Conservation (phyloP, 2,888 invertebrate genomes). For the Ochlodes sylvanus region DNA sequence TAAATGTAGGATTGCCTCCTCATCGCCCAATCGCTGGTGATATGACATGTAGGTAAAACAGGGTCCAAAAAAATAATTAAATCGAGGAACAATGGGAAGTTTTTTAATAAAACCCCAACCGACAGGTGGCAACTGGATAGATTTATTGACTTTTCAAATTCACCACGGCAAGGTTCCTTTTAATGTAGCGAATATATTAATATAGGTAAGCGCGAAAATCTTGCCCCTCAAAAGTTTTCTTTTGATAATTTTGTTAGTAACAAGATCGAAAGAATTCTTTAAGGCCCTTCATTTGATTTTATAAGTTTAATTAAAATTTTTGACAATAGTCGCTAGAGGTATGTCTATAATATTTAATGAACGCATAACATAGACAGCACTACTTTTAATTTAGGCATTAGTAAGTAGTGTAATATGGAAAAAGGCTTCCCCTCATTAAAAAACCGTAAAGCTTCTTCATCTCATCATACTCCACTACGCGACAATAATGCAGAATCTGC, state of each 20-base stretch:
- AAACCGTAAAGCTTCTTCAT: too few relatives aligned
- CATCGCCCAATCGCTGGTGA: background rate
- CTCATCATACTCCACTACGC: too few relatives aligned
- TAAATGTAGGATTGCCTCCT: background rate
- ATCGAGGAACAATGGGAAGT: constrained; percentile 66
- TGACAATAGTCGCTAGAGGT: too few relatives aligned
- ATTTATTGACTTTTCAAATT: constrained; percentile 61
- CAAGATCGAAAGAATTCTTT: background rate
- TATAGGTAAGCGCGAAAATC: constrained; percentile 19
- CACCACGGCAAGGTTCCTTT: constrained; percentile 16
- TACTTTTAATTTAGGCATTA: too few relatives aligned
- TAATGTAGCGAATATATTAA: constrained; percentile 32
- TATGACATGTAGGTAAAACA: constrained; percentile 14
- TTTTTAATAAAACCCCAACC: constrained; percentile 73
- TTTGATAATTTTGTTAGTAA: background rate
- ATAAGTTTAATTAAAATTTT: too few relatives aligned
- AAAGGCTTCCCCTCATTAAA: too few relatives aligned
- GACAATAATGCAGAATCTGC: too few relatives aligned
- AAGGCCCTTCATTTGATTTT: too few relatives aligned
- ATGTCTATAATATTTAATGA: too few relatives aligned
- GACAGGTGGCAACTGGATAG: constrained; percentile 65
- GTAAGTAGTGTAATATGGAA: too few relatives aligned
- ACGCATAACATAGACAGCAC: too few relatives aligned
- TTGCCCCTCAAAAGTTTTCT: constrained; percentile 8
- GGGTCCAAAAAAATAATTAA: constrained; percentile 63